Conservation (phyloP, 2,888 invertebrate genomes). For the Tenthredo distinguenda region DNA sequence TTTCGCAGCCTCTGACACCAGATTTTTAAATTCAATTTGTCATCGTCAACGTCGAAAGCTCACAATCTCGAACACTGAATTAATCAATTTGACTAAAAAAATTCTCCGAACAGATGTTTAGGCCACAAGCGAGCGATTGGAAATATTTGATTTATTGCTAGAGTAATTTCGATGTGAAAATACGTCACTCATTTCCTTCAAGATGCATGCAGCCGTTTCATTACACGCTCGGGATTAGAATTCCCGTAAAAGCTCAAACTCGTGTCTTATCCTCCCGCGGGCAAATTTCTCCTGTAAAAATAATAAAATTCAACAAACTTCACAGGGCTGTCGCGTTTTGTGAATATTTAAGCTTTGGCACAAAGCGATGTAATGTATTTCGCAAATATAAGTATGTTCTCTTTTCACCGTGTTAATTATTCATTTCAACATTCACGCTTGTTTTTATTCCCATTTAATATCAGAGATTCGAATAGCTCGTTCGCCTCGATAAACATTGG, state of each 20-base stretch:
- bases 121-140: background rate
- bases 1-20: background rate
- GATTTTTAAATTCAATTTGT: slow-evolving; percentile 41
- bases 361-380: background rate
- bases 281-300: background rate
- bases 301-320: background rate
- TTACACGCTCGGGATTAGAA: background rate
- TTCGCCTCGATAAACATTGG: background rate
- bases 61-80: background rate
- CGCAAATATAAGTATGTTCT: background rate
- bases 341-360: background rate
- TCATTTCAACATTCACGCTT: background rate
- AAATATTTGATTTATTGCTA: background rate
- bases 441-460: background rate
- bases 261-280: background rate
- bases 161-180: background rate
- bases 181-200: background rate
- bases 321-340: background rate
- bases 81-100: slow-evolving; percentile 27
- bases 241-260: background rate
- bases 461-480: background rate
- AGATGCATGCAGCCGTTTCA: background rate
- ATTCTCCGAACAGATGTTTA: background rate
- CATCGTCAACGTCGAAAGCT: slow-evolving; percentile 15
- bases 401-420: background rate